Evolutionary conservation across 2,888 invertebrate species (phyloP), one percentile per base, ranked within the genome.

Genomic region (Eubasilissa splendida): DNA sequence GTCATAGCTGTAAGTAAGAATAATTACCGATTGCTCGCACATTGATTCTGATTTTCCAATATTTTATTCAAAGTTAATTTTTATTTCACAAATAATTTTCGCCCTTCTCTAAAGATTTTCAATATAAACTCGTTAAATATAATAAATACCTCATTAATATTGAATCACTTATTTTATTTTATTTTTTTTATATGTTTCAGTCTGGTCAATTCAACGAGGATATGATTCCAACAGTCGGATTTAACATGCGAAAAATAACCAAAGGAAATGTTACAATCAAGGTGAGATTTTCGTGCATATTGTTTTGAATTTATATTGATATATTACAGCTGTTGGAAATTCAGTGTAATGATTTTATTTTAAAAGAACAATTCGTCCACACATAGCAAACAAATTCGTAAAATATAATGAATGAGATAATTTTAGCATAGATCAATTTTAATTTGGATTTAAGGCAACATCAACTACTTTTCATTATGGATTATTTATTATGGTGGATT

Each of bases 151-250:
- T n/a, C 3, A 68, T 33, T 50, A n/a, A 2, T n/a, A 52, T 50
- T 50, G 42, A 42, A 42, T 42, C 42, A 42, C 42, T 42, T 7
- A 42, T 42, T 58, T 58, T 68, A 50, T 70, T 82, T 81, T 84
- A 79, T 81, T 84, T 65, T 31, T 14, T 14, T 65, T 65, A 58
- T 1, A 59, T n/a, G 2, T 92, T 93, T 79, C 91, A 99, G 99
- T 99, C 99, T 85, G 99, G 99, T 33, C 98, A 99, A 88, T 99
- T 99, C 89, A 98, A 97, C 87, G 99, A 99, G 93, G 99, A 99
- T 87, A 99, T 99, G 99, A 99, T 99, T 86, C 99, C 99, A n/a
- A 99, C 99, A 83, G 99, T 99, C 83, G 99, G 99, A 71, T 99
- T 99, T 90, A 99, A 99, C 88, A 99, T 99, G 99, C 94, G 99